Conservation (phyloP, 1,140 invertebrate species). For the Lamellibrachia luymesi region DNA sequence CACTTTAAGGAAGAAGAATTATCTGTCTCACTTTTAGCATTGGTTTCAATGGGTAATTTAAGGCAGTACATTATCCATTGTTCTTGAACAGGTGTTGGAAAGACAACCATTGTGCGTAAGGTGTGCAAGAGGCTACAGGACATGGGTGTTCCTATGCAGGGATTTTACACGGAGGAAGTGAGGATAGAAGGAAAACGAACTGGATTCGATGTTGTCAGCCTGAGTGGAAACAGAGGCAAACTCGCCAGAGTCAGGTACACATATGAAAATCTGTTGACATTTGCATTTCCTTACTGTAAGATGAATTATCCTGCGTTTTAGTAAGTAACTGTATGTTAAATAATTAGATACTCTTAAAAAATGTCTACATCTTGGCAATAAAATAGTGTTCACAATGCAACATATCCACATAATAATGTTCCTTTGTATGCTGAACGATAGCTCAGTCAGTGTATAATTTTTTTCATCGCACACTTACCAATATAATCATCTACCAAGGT, state of each 20-base stretch:
- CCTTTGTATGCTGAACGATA: too few species aligned
- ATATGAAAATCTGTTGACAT: not conserved
- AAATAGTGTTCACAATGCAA: too few species aligned
- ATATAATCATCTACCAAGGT: too few species aligned
- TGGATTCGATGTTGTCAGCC: constrained; percentile 66
- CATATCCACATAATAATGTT: too few species aligned
- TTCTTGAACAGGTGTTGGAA: constrained; percentile 61
- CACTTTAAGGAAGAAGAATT: not conserved
- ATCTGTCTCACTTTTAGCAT: not conserved
- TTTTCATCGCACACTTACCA: too few species aligned
- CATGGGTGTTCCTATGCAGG: constrained; percentile 53
- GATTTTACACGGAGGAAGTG: constrained; percentile 69
- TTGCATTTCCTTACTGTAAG: not conserved
- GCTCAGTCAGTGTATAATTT: too few species aligned
- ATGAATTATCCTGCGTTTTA: too few species aligned
- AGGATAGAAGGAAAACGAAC: constrained; percentile 57
- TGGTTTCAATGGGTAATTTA: not conserved
- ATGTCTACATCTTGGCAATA: too few species aligned
- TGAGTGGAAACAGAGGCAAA: constrained; percentile 54
- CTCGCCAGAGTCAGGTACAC: constrained; percentile 58
- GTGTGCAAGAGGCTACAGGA: constrained; percentile 51
- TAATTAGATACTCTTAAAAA: too few species aligned
- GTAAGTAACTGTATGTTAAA: too few species aligned
- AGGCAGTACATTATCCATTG: not conserved
- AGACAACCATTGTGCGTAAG: constrained; percentile 65